Evolutionary conservation across 2,113 vertebrate species (phyloP), one percentile per base, ranked within the genome.

Genomic region (Chauna torquata): DNA sequence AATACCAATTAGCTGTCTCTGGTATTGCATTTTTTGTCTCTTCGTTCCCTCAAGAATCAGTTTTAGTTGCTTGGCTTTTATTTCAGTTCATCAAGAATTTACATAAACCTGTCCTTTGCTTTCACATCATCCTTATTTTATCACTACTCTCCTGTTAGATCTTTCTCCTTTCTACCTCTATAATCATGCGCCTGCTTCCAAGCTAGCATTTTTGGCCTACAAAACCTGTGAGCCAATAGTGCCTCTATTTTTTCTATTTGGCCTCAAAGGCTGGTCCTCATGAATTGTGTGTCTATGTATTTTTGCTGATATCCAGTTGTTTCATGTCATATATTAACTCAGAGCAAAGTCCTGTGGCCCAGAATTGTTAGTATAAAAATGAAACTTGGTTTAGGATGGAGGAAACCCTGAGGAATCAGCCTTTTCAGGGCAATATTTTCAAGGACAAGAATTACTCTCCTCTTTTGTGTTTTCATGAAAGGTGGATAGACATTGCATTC

Each of bases 21-120:
- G 28, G 24, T 1, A 0, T 27, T 34, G 11, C 0, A 0, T 72
- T 91, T 61, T 54, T 68, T 34, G 27, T 40, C 64, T 34, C 58
- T 55, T 49, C 30, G 2, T 68, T 47, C 30, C 78, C n/a, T n/a
- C 59, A 49, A 32, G 59, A 27, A 44, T 58, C 69, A 49, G 11
- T 12, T 30, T 52, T 34, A 52, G 12, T 16, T 57, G 14, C n/a
- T 47, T 68, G 69, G 57, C 36, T 10, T 42, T 75, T 50, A 45
- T 76, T 59, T 34, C 8, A 38, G 7, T 42, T 52, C 47, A n/a
- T 44, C 13, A 19, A 62, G 28, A 42, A 38, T 82, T 78, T 49
- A 15, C 38, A 24, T 13, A 65, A 68, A 69, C 30, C 14, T n/a
- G 19, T 34, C 38, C 30, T 69, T 90, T 69, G 22, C 54, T 77